Percentiles rank a stretch among this genome's conserved stretches.
Evolutionary conservation across 2,797 vertebrate species (phyloP).

Genomic region (Erithacus rubecula): DNA sequence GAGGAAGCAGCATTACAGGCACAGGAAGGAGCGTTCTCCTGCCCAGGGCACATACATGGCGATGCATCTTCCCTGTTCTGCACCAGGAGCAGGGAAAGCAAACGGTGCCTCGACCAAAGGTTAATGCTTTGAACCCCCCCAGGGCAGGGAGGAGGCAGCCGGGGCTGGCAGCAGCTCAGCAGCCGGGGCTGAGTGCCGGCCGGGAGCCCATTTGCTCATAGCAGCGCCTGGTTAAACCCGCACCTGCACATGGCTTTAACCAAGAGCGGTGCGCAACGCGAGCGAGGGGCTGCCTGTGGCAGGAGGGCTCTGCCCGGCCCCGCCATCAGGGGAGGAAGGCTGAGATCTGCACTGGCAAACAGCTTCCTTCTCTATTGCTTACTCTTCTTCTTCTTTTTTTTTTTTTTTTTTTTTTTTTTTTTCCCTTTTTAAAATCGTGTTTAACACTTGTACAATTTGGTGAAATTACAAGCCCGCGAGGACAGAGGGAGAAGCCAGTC

Average conservation of each 20-base stretch:
- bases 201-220: constrained; percentile 23
- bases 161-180: neutral
- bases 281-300: constrained; percentile 38
- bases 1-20: neutral
- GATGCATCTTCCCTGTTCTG: neutral
- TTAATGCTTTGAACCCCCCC: neutral
- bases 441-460: constrained; percentile 81
- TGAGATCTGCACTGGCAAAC: constrained; percentile 1
- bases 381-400: neutral
- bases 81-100: neutral
- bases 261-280: neutral
- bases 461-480: constrained; percentile 77
- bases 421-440: constrained; percentile 40
- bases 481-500: constrained; percentile 74
- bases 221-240: constrained; percentile 41
- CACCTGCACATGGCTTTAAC: constrained; percentile 26
- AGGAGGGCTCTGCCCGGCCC: constrained; percentile 7
- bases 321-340: constrained; percentile 33
- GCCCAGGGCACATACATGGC: accelerated
- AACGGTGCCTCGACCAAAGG: neutral
- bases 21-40: neutral
- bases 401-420: neutral
- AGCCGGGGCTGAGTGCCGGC: neutral
- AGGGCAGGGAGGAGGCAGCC: neutral
- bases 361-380: constrained; percentile 37